A percentile compares a stretch with the other conserved stretches of the same genome.
Evolutionary conservation across 2,888 invertebrate genomes (phyloP).

Genomic region (Orthosia cruda): DNA sequence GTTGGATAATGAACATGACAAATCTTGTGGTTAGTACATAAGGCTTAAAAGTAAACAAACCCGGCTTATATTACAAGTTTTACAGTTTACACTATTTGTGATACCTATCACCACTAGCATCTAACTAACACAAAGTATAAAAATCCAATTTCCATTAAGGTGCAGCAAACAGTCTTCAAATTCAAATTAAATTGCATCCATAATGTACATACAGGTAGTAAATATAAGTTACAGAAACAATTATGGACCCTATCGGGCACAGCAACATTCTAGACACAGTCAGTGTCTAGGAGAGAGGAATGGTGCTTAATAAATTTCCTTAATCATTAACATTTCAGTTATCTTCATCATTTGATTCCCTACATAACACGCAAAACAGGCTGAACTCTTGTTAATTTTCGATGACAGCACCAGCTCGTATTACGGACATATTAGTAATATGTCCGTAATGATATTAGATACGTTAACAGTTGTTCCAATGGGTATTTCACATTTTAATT

Average conservation of each 20-base stretch:
- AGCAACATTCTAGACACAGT: no score
- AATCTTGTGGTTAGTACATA: no score
- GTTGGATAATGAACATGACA: not conserved
- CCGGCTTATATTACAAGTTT: not conserved
- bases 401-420: constrained; percentile 25
- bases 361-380: constrained; percentile 17
- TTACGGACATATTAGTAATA: constrained; percentile 37
- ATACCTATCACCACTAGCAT: not conserved
- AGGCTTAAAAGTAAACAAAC: not conserved
- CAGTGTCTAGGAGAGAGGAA: no score
- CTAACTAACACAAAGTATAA: not conserved
- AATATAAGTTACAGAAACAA: no score
- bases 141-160: constrained; percentile 5
- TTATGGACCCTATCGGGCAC: no score
- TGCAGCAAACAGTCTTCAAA: no score
- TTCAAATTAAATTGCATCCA: no score
- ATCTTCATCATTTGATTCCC: constrained; percentile 23
- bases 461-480: constrained; percentile 30
- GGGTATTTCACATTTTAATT: constrained; percentile 25
- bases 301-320: no score
- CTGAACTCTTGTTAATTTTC: constrained; percentile 40
- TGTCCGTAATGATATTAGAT: constrained; percentile 45
- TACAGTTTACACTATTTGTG: not conserved
- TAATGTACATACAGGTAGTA: no score
- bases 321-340: no score